Conservation (phyloP, 2,888 invertebrate species). For the Trachelus tabidus region DNA sequence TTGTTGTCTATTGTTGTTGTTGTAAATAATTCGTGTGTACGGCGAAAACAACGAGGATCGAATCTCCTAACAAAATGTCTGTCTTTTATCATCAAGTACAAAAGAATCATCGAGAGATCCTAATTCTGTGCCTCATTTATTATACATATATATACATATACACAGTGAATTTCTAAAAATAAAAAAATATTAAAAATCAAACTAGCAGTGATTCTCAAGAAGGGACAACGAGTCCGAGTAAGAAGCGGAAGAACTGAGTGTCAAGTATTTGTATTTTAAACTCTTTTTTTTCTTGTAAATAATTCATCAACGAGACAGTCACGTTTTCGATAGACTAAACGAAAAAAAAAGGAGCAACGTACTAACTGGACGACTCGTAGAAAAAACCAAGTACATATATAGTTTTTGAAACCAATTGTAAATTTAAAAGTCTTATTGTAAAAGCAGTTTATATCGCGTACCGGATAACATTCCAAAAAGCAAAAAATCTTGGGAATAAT, state of each 20-base stretch:
- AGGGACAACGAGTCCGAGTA: not conserved
- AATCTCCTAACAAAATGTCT: not conserved
- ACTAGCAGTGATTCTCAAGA: not conserved
- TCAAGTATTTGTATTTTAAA: not conserved
- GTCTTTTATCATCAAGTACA: not conserved
- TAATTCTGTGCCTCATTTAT: not conserved
- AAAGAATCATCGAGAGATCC: not conserved
- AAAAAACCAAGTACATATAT: not conserved
- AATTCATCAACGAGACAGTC: not conserved
- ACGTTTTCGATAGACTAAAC: not conserved
- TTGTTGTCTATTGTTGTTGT: not conserved
- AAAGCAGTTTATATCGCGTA: not conserved
- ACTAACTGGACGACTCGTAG: not conserved
- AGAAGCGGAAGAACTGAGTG: not conserved
- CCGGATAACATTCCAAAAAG: not conserved
- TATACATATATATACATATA: too few species aligned
- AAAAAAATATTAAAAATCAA: not conserved
- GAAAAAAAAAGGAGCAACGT: too few species aligned
- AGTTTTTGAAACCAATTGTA: not conserved
- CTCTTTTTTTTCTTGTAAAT: not conserved
- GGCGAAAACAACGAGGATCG: not conserved
- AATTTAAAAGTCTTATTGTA: not conserved
- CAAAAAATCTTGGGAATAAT: not conserved
- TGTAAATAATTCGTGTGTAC: not conserved
- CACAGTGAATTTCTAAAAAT: not conserved